phyloP scores from a whole-genome alignment of 2,797 vertebrate genomes.

The Dryobates pubescens region DNA sequence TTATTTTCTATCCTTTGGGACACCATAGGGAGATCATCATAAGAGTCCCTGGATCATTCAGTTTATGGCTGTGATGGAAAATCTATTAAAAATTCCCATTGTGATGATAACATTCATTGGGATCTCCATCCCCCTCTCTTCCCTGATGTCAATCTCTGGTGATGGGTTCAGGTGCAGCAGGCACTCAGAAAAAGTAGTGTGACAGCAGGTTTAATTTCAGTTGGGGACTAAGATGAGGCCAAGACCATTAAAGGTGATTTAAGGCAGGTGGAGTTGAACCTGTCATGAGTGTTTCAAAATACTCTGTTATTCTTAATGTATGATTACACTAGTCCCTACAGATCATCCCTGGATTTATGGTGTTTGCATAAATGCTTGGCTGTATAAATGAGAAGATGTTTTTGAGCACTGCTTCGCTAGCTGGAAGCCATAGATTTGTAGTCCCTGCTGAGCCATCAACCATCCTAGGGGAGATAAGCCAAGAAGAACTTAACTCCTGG shows the following conservation, averaged over 20 bases:
- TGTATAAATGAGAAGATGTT: constrained; percentile 64
- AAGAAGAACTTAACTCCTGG: constrained; percentile 18
- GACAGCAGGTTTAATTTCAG: constrained; percentile 56
- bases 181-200: constrained; percentile 13
- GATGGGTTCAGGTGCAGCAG: constrained; percentile 34
- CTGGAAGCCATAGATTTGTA: constrained; percentile 28
- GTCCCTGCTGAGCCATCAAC: constrained; percentile 49
- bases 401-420: not conserved
- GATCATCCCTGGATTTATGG: constrained; percentile 57
- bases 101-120: not conserved
- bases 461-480: constrained; percentile 6
- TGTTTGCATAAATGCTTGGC: constrained; percentile 58
- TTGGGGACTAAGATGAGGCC: constrained; percentile 10
- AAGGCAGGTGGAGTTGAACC: constrained; percentile 47
- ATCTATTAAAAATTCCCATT: constrained; percentile 17
- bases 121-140: not conserved
- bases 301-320: constrained; percentile 55
- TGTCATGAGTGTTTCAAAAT: constrained; percentile 57
- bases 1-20: constrained; percentile 60
- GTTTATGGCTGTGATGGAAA: constrained; percentile 55
- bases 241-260: constrained; percentile 66
- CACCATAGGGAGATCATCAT: not conserved
- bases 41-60: constrained; percentile 12
- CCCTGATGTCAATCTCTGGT: not conserved
- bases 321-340: constrained; percentile 18